Percentiles rank a stretch among this genome's conserved stretches.
These are phyloP conservation scores for Parazoanthus atlanticus DNA, from an alignment of 92 coral and sea anemone species.

Conservation along the genomic window DNA sequence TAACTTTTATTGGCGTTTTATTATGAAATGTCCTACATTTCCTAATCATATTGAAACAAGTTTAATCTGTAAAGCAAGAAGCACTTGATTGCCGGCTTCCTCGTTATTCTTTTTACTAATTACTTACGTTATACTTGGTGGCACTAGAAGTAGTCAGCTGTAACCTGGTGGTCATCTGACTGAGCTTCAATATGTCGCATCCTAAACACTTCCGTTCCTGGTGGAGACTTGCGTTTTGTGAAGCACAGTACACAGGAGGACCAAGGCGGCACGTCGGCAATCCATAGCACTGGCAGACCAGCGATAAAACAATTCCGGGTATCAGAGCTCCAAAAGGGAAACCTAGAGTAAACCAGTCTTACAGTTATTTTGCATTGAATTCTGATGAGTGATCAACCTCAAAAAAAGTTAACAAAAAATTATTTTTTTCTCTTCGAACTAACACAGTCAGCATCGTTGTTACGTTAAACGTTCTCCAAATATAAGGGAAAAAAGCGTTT, in stretches of 20 bases:
- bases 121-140: not conserved
- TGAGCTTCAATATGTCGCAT: constrained; percentile 17
- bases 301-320: not conserved
- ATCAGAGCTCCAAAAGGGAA: not conserved
- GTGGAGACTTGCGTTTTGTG: not conserved
- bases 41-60: not conserved
- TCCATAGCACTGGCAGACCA: constrained; percentile 33
- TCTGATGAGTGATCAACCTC: not conserved
- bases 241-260: constrained; percentile 29
- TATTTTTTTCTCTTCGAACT: not conserved
- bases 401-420: not conserved
- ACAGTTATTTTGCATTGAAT: not conserved
- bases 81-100: not conserved
- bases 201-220: constrained; percentile 6
- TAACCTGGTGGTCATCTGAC: constrained; percentile 2
- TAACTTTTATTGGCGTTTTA: too few relatives aligned
- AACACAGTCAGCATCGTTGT: not conserved
- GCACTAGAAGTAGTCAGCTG: not conserved
- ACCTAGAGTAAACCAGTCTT: constrained; percentile 2
- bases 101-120: not conserved
- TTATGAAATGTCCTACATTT: too few relatives aligned
- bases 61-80: not conserved
- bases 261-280: constrained; percentile 12
- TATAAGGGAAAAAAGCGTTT: not conserved
- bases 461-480: too few relatives aligned